Base-by-base conservation (phyloP, 2,113 vertebrate species). In the Protobothrops mucrosquamatus region DNA sequence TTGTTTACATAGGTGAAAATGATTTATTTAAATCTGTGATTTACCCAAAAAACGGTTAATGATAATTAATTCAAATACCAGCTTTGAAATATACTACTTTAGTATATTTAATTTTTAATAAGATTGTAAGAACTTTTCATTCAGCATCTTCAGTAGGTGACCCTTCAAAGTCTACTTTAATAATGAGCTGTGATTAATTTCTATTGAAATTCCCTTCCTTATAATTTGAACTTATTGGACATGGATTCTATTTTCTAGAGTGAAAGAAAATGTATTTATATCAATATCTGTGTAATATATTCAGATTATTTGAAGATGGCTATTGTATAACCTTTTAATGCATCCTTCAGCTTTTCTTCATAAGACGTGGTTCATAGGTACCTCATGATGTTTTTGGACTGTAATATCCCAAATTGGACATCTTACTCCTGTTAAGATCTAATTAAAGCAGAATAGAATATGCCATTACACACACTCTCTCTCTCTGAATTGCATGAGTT, bases 11-110 rank as follows among this genome's bases (percentile, higher is more conserved):
- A 97, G 95, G 91, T 96, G 95, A 91, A 95, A 54, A 88, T 97
- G 93, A 52, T 46, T 55, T 91, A 95, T 95, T 91, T 88, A 95
- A 93, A 96, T 95, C 91, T 89, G n/a, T 69, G 91, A 92, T 55
- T 95, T 94, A 96, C 94, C 96, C 96, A 97, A 96, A 87, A 95
- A 88, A 52, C 11, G 46, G 46, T 46, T 46, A 69, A 34, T 69
- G 95, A 95, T 94, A 97, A 97, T 97, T 92, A 0, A 1, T n/a
- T 95, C 95, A 93, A 89, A 94, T 23, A 93, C 93, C 90, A 92
- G 85, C 64, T 95, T 95, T 95, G 94, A 87, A 93, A 91, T 95
- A 55, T 92, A 85, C 86, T 54, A 92, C 92, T 94, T 95, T n/a
- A 93, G 34, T 22, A 81, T 81, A 81, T 81, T 81, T 81, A 81